These are phyloP conservation scores for Hymenochirus boettgeri DNA, from an alignment of 2,113 vertebrate species.

Conservation along the genomic window DNA sequence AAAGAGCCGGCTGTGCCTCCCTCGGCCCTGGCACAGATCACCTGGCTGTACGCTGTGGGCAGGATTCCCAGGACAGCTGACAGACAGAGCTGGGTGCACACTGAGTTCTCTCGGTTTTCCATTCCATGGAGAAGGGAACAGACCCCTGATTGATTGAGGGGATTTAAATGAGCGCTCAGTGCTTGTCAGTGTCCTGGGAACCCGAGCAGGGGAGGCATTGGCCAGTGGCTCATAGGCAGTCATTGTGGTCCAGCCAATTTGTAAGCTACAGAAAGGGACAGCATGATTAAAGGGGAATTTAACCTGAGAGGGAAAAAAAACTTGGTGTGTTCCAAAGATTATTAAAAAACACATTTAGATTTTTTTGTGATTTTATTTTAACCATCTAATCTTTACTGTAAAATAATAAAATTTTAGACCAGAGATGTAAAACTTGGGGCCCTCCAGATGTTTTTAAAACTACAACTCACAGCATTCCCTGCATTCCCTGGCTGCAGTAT, in stretches of 20 bases:
- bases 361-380: too few species aligned
- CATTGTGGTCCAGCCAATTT: neutral
- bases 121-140: slow-evolving; percentile 5
- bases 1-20: neutral
- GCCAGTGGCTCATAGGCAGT: neutral
- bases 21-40: slow-evolving; percentile 28
- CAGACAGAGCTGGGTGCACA: slow-evolving; percentile 13
- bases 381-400: too few species aligned
- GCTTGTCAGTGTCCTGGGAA: slow-evolving; percentile 24
- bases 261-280: neutral
- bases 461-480: too few species aligned
- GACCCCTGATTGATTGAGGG: slow-evolving; percentile 12
- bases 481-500: too few species aligned
- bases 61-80: slow-evolving; percentile 22
- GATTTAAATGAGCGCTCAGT: slow-evolving; percentile 17
- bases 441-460: too few species aligned
- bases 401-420: too few species aligned
- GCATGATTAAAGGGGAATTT: neutral
- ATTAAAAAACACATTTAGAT: too few species aligned
- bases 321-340: too few species aligned
- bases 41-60: slow-evolving; percentile 18
- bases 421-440: too few species aligned
- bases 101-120: slow-evolving; percentile 27
- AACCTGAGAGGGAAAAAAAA: too few species aligned
- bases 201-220: neutral